Percentiles rank a stretch among this genome's conserved stretches.
Conservation (phyloP, 2,797 vertebrate species). For the Acrocephalus scirpaceus region DNA sequence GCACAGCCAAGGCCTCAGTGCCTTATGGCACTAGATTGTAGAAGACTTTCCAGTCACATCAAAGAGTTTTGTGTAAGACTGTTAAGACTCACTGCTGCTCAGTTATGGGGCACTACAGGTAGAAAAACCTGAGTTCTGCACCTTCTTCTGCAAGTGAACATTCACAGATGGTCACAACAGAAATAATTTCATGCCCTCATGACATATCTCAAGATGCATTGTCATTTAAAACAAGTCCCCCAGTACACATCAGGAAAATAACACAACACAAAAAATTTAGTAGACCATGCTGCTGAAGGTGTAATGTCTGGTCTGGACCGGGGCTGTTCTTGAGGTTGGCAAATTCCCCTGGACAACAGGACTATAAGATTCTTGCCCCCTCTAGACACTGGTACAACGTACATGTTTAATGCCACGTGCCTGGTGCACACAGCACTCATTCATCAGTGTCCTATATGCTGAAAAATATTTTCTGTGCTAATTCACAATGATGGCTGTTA, state of each 20-base stretch:
- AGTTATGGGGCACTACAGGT: neutral
- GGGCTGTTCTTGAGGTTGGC: neutral
- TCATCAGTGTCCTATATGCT: neutral
- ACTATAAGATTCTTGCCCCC: neutral
- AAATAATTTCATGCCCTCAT: neutral
- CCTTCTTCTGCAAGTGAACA: neutral
- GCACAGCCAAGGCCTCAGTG: neutral
- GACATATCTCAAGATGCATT: neutral
- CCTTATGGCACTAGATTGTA: neutral
- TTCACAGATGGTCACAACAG: neutral
- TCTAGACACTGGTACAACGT: fast-evolving
- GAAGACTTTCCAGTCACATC: neutral
- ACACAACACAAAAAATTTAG: neutral
- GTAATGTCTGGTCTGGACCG: neutral
- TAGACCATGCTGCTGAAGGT: neutral
- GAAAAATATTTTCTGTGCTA: neutral
- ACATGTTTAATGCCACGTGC: neutral
- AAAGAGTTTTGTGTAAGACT: neutral
- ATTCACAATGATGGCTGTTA: neutral
- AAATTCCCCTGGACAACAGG: neutral
- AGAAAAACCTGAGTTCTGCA: neutral
- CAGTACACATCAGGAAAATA: neutral
- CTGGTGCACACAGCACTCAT: neutral
- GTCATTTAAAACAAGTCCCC: neutral
- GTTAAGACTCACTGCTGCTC: neutral